phyloP scores from a whole-genome alignment of 1,140 invertebrate genomes.

The Drosophila azteca region DNA sequence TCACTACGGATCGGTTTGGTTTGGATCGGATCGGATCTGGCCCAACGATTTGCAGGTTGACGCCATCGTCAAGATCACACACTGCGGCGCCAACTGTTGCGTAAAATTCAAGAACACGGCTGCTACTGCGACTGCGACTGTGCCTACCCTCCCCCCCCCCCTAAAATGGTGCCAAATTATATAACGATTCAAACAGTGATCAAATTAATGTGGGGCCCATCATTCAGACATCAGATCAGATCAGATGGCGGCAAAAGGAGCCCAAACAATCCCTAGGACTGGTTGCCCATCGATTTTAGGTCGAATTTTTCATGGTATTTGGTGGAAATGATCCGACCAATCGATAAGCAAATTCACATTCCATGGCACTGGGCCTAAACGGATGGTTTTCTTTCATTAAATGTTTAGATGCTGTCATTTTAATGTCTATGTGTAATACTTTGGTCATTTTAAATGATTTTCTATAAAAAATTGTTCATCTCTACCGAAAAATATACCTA shows the following conservation, averaged over 20 bases:
- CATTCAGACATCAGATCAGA: neutral
- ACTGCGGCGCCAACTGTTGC: conserved; percentile 77
- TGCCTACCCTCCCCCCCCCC: neutral
- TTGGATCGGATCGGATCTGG: conserved; percentile 7
- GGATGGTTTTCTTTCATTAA: too few species aligned
- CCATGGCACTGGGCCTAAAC: too few species aligned
- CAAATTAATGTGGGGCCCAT: conserved; percentile 2
- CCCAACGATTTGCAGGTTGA: conserved; percentile 64
- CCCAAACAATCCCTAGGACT: conserved; percentile 22
- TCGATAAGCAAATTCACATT: too few species aligned
- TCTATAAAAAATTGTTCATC: too few species aligned
- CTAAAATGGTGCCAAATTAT: conserved; percentile 42
- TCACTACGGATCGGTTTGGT: neutral
- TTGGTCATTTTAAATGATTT: too few species aligned
- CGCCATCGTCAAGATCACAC: conserved; percentile 72
- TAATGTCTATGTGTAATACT: too few species aligned
- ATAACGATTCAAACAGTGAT: conserved; percentile 17
- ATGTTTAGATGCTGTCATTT: too few species aligned
- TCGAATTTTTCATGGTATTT: neutral
- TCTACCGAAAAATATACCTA: too few species aligned
- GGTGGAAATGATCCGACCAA: neutral
- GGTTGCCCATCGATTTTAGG: neutral
- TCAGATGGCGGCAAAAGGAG: conserved; percentile 40
- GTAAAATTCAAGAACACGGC: conserved; percentile 77
- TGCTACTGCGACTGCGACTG: neutral